These are phyloP conservation scores for Furcula furcula DNA, from an alignment of 2,888 invertebrate species.

Conservation along the genomic window DNA sequence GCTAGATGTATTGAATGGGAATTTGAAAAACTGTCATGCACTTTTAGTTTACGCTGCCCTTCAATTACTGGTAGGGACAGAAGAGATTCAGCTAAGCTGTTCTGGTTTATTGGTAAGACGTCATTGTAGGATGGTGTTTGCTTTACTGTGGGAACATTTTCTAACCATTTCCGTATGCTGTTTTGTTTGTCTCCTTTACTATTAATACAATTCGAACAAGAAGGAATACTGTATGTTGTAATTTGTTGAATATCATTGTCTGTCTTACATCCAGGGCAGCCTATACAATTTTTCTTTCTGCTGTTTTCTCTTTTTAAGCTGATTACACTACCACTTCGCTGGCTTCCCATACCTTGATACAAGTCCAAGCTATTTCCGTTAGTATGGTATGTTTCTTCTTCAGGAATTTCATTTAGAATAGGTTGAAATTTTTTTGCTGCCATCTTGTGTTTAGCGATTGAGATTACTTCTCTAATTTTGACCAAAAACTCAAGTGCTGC, in stretches of 20 bases:
- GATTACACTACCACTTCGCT: slow-evolving; percentile 77
- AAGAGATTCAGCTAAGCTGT: slow-evolving; percentile 55
- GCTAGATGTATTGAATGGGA: slow-evolving; percentile 44
- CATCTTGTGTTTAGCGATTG: slow-evolving; percentile 95
- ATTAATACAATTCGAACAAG: slow-evolving; percentile 78
- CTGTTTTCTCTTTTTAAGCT: slow-evolving; percentile 84
- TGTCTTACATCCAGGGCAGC: slow-evolving; percentile 85
- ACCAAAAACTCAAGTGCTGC: slow-evolving; percentile 94
- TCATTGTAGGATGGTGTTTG: slow-evolving; percentile 48
- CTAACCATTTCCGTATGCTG: slow-evolving; percentile 89
- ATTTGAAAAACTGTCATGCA: slow-evolving; percentile 64
- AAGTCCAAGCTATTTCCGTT: slow-evolving; percentile 75
- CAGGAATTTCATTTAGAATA: slow-evolving; percentile 89
- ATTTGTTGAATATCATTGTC: slow-evolving; percentile 58
- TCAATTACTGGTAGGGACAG: slow-evolving; percentile 55
- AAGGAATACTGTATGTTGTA: slow-evolving; percentile 64
- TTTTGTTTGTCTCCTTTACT: slow-evolving; percentile 86
- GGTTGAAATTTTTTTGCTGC: slow-evolving; percentile 90
- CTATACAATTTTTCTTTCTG: slow-evolving; percentile 81
- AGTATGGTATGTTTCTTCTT: slow-evolving; percentile 84
- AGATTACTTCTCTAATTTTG: slow-evolving; percentile 94
- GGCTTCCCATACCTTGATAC: slow-evolving; percentile 72
- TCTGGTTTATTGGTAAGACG: slow-evolving; percentile 42
- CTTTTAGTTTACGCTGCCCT: slow-evolving; percentile 48
- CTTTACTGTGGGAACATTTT: slow-evolving; percentile 83